phyloP scores from a whole-genome alignment of 2,888 invertebrate genomes.

The Drosophila melanosoma region DNA sequence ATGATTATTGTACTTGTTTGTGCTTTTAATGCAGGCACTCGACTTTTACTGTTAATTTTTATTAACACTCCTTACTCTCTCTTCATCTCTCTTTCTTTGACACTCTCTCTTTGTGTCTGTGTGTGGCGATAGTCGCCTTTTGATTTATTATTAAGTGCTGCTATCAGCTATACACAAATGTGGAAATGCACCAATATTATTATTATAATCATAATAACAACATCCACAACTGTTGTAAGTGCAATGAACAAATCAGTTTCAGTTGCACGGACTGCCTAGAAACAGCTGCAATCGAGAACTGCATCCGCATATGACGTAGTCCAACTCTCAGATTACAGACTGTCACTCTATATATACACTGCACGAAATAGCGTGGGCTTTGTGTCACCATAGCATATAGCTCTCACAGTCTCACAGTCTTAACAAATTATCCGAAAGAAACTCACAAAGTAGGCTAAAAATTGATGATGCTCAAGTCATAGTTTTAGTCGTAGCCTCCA shows the following conservation, averaged over 20 bases:
- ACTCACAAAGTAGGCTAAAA: neutral
- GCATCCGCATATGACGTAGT: slow-evolving; percentile 55
- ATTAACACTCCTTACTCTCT: slow-evolving; percentile 23
- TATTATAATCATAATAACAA: slow-evolving; percentile 22
- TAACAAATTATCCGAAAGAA: neutral
- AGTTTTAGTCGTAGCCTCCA: neutral
- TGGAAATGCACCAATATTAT: slow-evolving; percentile 49
- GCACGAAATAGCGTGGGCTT: neutral
- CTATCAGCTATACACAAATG: slow-evolving; percentile 55
- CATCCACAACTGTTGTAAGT: slow-evolving; percentile 42
- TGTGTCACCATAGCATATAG: neutral
- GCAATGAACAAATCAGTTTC: slow-evolving; percentile 46
- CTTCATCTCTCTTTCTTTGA: neutral
- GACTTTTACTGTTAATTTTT: slow-evolving; percentile 43
- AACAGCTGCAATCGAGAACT: slow-evolving; percentile 43
- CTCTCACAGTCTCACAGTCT: neutral
- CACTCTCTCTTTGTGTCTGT: neutral
- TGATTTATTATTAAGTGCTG: slow-evolving; percentile 49
- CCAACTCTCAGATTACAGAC: slow-evolving; percentile 13
- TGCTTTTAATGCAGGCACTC: slow-evolving; percentile 36
- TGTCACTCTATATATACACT: neutral
- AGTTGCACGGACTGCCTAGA: slow-evolving; percentile 36
- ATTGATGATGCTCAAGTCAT: neutral
- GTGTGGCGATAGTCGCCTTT: slow-evolving; percentile 41
- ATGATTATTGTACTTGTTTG: slow-evolving; percentile 25